Evolutionary conservation across 1,140 invertebrate species (phyloP).

Genomic region (Drosophila suzukii): DNA sequence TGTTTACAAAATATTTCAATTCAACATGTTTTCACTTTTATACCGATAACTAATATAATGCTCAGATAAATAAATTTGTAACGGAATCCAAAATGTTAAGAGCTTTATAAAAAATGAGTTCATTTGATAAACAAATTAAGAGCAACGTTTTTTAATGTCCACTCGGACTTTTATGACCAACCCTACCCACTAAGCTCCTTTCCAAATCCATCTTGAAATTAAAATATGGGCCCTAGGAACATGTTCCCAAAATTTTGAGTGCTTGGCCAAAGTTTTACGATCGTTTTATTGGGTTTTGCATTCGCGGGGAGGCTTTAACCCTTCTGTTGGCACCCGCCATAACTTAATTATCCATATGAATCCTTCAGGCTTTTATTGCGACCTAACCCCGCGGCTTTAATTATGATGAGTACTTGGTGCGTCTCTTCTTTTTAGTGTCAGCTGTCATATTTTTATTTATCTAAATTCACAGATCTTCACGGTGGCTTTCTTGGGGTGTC

Average conservation of each 20-base stretch:
- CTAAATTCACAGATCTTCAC: constrained; percentile 71
- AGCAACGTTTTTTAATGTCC: constrained; percentile 12
- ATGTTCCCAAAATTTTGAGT: constrained; percentile 16
- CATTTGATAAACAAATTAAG: constrained; percentile 31
- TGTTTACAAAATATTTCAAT: neutral
- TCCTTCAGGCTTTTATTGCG: constrained; percentile 71
- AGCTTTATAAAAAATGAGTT: constrained; percentile 7
- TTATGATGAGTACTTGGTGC: constrained; percentile 69
- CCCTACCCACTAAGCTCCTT: neutral
- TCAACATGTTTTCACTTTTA: neutral
- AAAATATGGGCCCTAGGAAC: constrained; percentile 47
- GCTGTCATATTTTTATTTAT: constrained; percentile 80
- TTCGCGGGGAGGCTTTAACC: constrained; percentile 22
- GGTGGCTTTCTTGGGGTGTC: constrained; percentile 45
- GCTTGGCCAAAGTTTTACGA: constrained; percentile 55
- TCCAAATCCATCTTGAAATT: constrained; percentile 36
- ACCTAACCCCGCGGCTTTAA: constrained; percentile 53
- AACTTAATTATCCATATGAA: constrained; percentile 83
- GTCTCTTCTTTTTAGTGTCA: constrained; percentile 40
- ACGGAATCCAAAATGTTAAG: constrained; percentile 5
- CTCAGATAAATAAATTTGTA: neutral
- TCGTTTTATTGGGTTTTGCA: constrained; percentile 62
- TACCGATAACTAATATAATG: neutral
- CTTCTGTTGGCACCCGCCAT: constrained; percentile 53
- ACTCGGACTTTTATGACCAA: constrained; percentile 42